Evolutionary conservation across 2,113 vertebrate genomes (phyloP).

Genomic region (Gadus chalcogrammus): DNA sequence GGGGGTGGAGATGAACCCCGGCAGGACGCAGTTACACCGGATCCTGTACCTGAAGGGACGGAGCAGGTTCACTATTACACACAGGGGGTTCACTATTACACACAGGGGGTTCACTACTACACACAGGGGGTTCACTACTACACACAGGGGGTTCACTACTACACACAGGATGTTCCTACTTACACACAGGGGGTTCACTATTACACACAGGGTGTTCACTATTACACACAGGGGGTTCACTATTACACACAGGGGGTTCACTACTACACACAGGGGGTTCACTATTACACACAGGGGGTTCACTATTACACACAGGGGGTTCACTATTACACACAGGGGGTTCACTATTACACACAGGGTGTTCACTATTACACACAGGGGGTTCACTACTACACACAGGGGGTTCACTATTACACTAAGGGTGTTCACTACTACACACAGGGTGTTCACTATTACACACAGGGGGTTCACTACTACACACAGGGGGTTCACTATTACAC

Average conservation of each 20-base stretch:
- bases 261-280: neutral
- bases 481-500: too few species aligned
- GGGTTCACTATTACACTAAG: too few species aligned
- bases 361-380: too few species aligned
- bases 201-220: neutral
- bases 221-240: too few species aligned
- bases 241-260: neutral
- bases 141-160: neutral
- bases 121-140: neutral
- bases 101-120: neutral
- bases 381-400: too few species aligned
- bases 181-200: neutral
- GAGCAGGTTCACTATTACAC: neutral
- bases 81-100: neutral
- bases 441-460: too few species aligned
- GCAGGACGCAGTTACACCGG: slow-evolving; percentile 83
- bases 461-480: too few species aligned
- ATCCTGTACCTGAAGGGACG: slow-evolving; percentile 73
- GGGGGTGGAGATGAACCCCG: slow-evolving; percentile 80
- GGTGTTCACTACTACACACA: too few species aligned
- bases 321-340: neutral
- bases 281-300: too few species aligned
- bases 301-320: neutral
- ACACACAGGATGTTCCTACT: too few species aligned
- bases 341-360: too few species aligned